Evolutionary conservation across 2,888 invertebrate species (phyloP), one percentile per base, ranked within the genome.

Genomic region (Achlya flavicornis): DNA sequence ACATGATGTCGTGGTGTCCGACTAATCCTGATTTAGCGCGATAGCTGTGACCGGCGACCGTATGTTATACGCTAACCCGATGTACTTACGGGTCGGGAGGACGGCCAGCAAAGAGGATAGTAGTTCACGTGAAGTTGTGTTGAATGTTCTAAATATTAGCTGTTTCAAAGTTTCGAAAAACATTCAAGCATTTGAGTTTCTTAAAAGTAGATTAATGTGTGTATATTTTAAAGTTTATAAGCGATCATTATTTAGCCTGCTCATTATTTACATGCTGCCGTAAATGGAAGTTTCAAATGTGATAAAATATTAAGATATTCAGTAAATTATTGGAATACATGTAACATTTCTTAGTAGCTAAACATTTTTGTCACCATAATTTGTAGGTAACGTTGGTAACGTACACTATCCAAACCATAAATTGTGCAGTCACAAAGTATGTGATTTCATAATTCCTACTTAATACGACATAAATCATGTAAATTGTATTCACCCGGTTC

Each of bases 1-100:
- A 85, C 82, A 86, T 84, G 86, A 88, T 88, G 90, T 87, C 85
- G 81, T 82, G 75, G 75, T 85, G 90, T 90, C 88, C 72, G 70
- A 78, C 88, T 93, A 93, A 93, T 91, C 92, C 92, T 93, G 93
- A 93, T 93, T 92, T 93, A 93, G 89, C 89, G 85, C 75, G 78
- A 81, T 83, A 78, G 83, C 83, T 80, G 85, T 79, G 80, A 80
- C 82, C 83, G 80, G 67, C 73, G 80, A 69, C 77, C 82, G 85
- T 91, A 89, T 80, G 87, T 90, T 90, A 89, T 81, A 76, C 86
- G 83, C 81, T 85, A 88, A 86, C 83, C 73, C 71, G 75, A 64
- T 68, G 86, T 85, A 85, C 80, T 19, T 19, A 87, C 81, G 64
- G 82, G 7, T 38, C 7, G 26, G 3, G 4, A 53, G 65, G 32